A percentile compares a stretch with the other conserved stretches of the same genome.
Conservation (phyloP, 2,888 invertebrate genomes). For the Hirtodrosophila confusa region DNA sequence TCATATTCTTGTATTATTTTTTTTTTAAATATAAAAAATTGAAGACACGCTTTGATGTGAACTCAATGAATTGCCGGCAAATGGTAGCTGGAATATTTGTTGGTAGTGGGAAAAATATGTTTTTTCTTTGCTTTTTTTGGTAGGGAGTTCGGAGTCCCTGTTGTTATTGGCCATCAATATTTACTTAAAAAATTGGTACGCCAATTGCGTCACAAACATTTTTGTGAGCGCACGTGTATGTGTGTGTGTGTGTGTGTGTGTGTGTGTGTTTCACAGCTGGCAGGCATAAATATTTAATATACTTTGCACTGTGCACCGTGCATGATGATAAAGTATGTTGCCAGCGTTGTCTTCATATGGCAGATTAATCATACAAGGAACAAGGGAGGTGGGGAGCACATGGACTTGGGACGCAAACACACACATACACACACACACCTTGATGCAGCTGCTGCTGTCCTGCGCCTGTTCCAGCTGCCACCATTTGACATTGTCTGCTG, state of each 20-base stretch:
- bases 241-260: neutral
- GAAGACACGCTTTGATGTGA: slow-evolving; percentile 30
- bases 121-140: slow-evolving; percentile 1
- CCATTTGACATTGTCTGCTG: slow-evolving; percentile 53
- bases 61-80: slow-evolving; percentile 40
- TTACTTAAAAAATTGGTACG: slow-evolving; percentile 62
- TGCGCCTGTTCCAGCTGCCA: slow-evolving; percentile 35
- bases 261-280: slow-evolving; percentile 32
- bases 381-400: slow-evolving; percentile 2
- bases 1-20: slow-evolving; percentile 1
- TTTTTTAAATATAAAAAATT: slow-evolving; percentile 3
- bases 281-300: slow-evolving; percentile 71
- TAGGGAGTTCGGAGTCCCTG: neutral
- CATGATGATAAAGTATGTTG: slow-evolving; percentile 67
- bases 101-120: neutral
- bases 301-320: slow-evolving; percentile 45
- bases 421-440: slow-evolving; percentile 34
- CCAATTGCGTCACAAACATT: slow-evolving; percentile 52
- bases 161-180: slow-evolving; percentile 61
- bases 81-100: slow-evolving; percentile 26
- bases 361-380: slow-evolving; percentile 70
- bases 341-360: slow-evolving; percentile 53
- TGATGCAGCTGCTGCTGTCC: slow-evolving; percentile 29
- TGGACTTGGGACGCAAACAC: neutral
- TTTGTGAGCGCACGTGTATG: slow-evolving; percentile 10